Percentiles rank a stretch among this genome's conserved stretches.
Conservation (phyloP, 2,888 invertebrate species). For the Eupelmus urozonus region DNA sequence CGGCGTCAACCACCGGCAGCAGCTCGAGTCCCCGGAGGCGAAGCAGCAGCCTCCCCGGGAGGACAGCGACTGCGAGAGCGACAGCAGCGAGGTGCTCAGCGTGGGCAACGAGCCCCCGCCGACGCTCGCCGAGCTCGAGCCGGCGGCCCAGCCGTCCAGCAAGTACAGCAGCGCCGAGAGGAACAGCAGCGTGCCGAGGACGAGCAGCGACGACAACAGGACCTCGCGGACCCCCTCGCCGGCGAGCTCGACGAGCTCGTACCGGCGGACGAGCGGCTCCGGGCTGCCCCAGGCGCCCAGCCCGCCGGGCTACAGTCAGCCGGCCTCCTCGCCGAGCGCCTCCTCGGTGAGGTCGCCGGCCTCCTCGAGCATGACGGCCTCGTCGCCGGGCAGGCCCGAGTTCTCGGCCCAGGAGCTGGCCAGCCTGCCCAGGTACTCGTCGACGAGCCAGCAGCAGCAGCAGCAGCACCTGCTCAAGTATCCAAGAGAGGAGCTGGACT, state of each 20-base stretch:
- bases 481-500: slow-evolving; percentile 69
- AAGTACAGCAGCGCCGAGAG: slow-evolving; percentile 58
- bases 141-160: slow-evolving; percentile 72
- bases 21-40: slow-evolving; percentile 61
- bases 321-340: slow-evolving; percentile 72
- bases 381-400: slow-evolving; percentile 73
- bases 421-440: slow-evolving; percentile 68
- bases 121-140: slow-evolving; percentile 64
- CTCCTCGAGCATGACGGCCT: slow-evolving; percentile 73
- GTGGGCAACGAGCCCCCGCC: slow-evolving; percentile 86
- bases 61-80: slow-evolving; percentile 72
- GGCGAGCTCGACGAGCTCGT: slow-evolving; percentile 70
- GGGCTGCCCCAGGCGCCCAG: slow-evolving; percentile 64
- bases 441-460: slow-evolving; percentile 38
- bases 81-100: slow-evolving; percentile 88
- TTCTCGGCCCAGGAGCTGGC: slow-evolving; percentile 65
- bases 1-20: slow-evolving; percentile 24
- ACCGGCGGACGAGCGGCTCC: slow-evolving; percentile 53
- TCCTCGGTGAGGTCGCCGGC: slow-evolving; percentile 74
- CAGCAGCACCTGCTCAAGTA: slow-evolving; percentile 67
- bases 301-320: slow-evolving; percentile 71
- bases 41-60: slow-evolving; percentile 33
- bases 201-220: slow-evolving; percentile 62
- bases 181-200: slow-evolving; percentile 41
- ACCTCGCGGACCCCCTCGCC: slow-evolving; percentile 72